phyloP scores from a whole-genome alignment of 2,797 vertebrate species.

The Tarsius wallacei region DNA sequence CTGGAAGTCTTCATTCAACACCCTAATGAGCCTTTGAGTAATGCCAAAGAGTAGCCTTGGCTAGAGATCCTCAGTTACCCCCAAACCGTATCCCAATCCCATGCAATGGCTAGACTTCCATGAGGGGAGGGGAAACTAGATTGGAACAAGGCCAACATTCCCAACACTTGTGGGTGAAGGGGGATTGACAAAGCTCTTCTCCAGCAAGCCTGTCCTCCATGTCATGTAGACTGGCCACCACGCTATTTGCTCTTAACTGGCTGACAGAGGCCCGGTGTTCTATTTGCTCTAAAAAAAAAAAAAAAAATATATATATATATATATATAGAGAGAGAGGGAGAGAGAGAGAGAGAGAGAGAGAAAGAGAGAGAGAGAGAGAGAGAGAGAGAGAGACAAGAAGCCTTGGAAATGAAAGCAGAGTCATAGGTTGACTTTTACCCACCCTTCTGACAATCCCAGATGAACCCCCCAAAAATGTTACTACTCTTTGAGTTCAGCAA shows the following conservation, averaged over 20 bases:
- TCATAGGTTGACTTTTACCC: not conserved
- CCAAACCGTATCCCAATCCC: not conserved
- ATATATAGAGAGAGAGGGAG: no score
- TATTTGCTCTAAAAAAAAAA: not conserved
- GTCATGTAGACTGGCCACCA: not conserved
- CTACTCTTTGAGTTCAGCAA: no score
- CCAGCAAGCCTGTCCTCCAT: not conserved
- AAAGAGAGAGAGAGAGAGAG: no score
- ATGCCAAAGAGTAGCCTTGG: not conserved
- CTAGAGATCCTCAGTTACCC: not conserved
- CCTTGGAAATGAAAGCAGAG: not conserved
- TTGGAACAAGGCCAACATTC: not conserved
- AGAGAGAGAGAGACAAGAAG: no score
- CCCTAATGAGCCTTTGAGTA: not conserved
- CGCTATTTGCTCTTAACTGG: not conserved
- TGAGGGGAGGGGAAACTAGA: not conserved
- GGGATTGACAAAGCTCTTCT: not conserved
- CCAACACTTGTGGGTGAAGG: not conserved
- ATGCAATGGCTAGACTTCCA: not conserved
- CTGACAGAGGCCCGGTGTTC: not conserved
- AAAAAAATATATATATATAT: no score
- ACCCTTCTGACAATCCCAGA: not conserved
- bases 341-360: no score
- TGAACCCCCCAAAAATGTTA: not conserved
- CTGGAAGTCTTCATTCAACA: not conserved